Percentiles rank a stretch among this genome's conserved stretches.
Evolutionary conservation across 2,888 invertebrate genomes (phyloP).

Genomic region (Dione vanillae): DNA sequence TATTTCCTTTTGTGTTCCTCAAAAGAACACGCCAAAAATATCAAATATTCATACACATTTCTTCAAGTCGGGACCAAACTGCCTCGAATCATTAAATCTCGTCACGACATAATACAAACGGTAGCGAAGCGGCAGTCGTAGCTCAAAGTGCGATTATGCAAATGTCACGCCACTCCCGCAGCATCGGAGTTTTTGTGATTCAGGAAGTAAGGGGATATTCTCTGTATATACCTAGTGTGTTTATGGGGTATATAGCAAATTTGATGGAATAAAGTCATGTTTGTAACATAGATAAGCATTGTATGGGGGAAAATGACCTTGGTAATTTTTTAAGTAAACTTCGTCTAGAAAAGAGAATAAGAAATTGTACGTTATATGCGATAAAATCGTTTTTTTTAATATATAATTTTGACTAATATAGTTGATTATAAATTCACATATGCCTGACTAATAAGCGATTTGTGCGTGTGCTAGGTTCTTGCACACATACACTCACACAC

Average conservation of each 20-base stretch:
- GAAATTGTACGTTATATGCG: too few relatives aligned
- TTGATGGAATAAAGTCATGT: neutral
- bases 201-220: neutral
- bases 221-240: neutral
- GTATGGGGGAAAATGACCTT: neutral
- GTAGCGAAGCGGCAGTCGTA: constrained; percentile 18
- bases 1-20: too few relatives aligned
- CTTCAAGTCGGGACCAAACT: neutral
- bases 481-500: too few relatives aligned
- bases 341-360: too few relatives aligned
- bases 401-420: too few relatives aligned
- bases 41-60: neutral
- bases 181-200: constrained; percentile 26
- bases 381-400: too few relatives aligned
- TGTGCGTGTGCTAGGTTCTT: too few relatives aligned
- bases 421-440: too few relatives aligned
- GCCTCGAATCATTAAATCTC: constrained; percentile 14
- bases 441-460: too few relatives aligned
- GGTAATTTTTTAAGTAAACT: too few relatives aligned
- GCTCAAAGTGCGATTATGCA: constrained; percentile 40
- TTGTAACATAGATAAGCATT: neutral
- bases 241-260: neutral
- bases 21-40: neutral
- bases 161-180: constrained; percentile 28
- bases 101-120: constrained; percentile 29